Evolutionary conservation across 2,797 vertebrate genomes (phyloP).

Genomic region (Carcharodon carcharias): DNA sequence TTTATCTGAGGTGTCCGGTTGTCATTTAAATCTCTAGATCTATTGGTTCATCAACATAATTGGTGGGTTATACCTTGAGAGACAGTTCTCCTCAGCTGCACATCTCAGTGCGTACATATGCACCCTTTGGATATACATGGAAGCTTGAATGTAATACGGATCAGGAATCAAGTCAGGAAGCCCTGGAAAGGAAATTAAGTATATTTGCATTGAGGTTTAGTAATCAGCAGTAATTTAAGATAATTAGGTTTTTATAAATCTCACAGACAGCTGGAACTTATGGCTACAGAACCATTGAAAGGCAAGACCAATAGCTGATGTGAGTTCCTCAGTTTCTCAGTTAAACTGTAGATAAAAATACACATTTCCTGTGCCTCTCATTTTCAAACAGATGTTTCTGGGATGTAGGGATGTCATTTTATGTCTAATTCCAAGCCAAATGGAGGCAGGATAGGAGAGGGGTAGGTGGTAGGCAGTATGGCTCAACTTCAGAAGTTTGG

Average conservation of each 20-base stretch:
- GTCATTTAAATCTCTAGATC: background rate
- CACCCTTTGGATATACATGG: constrained; percentile 66
- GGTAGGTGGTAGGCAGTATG: background rate
- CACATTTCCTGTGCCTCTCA: background rate
- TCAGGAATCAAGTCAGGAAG: constrained; percentile 72
- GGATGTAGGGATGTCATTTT: background rate
- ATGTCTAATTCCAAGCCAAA: background rate
- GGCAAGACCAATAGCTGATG: background rate
- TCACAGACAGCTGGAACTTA: background rate
- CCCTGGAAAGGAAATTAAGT: constrained; percentile 50
- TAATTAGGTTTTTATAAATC: background rate
- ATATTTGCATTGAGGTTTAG: background rate
- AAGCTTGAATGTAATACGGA: constrained; percentile 67
- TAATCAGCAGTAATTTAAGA: background rate
- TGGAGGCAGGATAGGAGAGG: background rate
- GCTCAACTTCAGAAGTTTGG: background rate
- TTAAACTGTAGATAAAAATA: background rate
- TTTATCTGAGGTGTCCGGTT: background rate
- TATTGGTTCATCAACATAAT: background rate
- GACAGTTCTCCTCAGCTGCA: constrained; percentile 72
- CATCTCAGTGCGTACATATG: constrained; percentile 72
- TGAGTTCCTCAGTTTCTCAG: background rate
- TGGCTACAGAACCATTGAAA: background rate
- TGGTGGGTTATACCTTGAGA: constrained; percentile 57
- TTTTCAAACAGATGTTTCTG: background rate